Base-by-base conservation (phyloP, 1,140 invertebrate species). In the Drosophila grimshawi region DNA sequence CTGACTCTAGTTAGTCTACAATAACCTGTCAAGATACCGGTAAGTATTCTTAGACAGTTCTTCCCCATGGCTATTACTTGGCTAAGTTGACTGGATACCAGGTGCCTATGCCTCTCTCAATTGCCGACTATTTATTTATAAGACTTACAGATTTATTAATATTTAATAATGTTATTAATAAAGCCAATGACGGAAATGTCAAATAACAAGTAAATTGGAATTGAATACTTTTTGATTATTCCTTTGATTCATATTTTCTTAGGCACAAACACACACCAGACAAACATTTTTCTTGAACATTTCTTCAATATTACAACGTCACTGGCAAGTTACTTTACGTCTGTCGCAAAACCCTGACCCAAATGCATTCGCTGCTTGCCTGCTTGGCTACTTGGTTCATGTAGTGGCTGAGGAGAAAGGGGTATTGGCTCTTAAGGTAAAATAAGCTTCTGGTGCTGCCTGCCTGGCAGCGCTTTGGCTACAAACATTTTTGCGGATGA, bases 401-500 rank as follows among this genome's bases (percentile, higher is more conserved):
- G 11, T 7, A 2, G 63, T 3, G 39, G 39, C 8, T 30, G 52
- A 30, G 8, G 6, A 10, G 8, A 6, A 19, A 35, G n/a, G 29
- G 55, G 2, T 11, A 29, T 29, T 45, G 41, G 5, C 49, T 43
- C 27, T 64, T 43, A 35, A 8, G 37, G 48, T 39, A 33, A 51
- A 49, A 51, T 53, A 53, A 65, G 43, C 59, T 63, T n/a, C 43
- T 68, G 75, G 60, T 63, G 56, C 51, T 61, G 53, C 48, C 57
- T 61, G 52, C 48, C 62, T 67, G 45, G 10, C 32, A 75, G 67
- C 67, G 11, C 5, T 53, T 32, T 62, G 68, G 80, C 73, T 89
- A 89, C 80, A 88, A 88, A 88, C 85, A 89, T 78, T 88, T 88
- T 89, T 89, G 70, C 85, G 85, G 85, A 79, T 88, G 85, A 85